Conservation (phyloP, 2,888 invertebrate species). For the Thera obeliscata region DNA sequence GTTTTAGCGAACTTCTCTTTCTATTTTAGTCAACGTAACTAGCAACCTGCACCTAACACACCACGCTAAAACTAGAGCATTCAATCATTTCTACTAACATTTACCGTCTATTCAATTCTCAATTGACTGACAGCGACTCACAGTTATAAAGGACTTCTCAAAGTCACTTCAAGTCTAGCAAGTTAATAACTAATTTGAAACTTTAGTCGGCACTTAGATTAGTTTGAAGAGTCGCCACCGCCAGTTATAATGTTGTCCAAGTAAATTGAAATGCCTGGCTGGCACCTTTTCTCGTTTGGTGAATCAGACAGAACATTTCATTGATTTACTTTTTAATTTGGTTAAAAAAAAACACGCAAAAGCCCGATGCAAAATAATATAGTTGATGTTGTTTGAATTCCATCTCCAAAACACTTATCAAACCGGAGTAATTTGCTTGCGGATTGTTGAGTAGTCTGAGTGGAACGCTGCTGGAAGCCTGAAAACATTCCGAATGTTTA, state of each 20-base stretch:
- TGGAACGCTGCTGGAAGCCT: constrained; percentile 15
- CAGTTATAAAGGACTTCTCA: constrained; percentile 10
- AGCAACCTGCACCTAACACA: background rate
- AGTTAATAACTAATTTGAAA: constrained; percentile 10
- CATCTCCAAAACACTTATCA: constrained; percentile 28
- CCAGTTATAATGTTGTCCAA: background rate
- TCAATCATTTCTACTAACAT: constrained; percentile 6
- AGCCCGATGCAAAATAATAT: constrained; percentile 20
- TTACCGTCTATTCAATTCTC: constrained; percentile 13
- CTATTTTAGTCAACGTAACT: background rate
- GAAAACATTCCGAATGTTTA: constrained; percentile 12
- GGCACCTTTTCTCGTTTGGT: background rate
- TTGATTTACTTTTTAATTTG: constrained; percentile 3
- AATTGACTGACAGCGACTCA: constrained; percentile 18
- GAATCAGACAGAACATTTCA: background rate
- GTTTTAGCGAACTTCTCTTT: too few relatives aligned
- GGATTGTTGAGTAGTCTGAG: constrained; percentile 26
- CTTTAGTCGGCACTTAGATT: background rate
- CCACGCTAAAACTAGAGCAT: background rate
- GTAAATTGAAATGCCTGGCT: background rate
- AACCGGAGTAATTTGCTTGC: constrained; percentile 21
- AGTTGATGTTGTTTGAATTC: constrained; percentile 25
- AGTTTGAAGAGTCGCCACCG: background rate
- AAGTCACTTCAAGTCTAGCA: constrained; percentile 14
- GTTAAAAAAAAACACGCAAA: constrained; percentile 19